Evolutionary conservation across 2,797 vertebrate genomes (phyloP), one percentile per base, ranked within the genome.

Genomic region (Synaphobranchus kaupii): DNA sequence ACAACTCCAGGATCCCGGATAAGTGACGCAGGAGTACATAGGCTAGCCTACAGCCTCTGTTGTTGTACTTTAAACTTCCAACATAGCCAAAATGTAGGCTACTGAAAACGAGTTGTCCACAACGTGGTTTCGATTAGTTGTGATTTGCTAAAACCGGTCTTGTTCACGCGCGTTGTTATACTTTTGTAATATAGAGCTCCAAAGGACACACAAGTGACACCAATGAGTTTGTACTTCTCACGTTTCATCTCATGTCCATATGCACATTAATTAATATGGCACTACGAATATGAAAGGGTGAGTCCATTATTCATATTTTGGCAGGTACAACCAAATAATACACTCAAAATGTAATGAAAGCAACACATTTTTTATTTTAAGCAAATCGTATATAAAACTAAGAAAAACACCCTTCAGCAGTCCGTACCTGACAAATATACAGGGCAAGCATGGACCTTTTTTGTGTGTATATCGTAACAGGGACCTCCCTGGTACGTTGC

Each of bases 321-420:
- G 28, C 68, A 71, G 9, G 73, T 76, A 3, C 73, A 76, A 76
- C 13, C 73, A 76, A 76, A 76, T 76, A 76, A 76, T 20, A 76
- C 25, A 28, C 66, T 31, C 66, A 71, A 13, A 71, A 31, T 28
- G 1, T 28, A 34, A 12, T 44, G 34, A 44, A 34, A 44, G 34
- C 9, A 34, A 8, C 68, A 39, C 15, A 13, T 1, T 76, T 76
- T 71, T 31, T 78, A 10, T 22, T 20, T 25, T 39, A 34, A 22
- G 28, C 1, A 28, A 34, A 47, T 50, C 6, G 22, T 47, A 78
- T 47, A 34, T 78, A 44, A 78, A 78, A 47, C 34, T 47, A 48
- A 81, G 47, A 48, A 47, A 48, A 4, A 25, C 17, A 22, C 34
- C 12, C 39, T 31, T 39, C 44, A 22, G 3, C 7, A 47, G 39